Conservation (phyloP, 2,797 vertebrate species). For the Nyctibius grandis region DNA sequence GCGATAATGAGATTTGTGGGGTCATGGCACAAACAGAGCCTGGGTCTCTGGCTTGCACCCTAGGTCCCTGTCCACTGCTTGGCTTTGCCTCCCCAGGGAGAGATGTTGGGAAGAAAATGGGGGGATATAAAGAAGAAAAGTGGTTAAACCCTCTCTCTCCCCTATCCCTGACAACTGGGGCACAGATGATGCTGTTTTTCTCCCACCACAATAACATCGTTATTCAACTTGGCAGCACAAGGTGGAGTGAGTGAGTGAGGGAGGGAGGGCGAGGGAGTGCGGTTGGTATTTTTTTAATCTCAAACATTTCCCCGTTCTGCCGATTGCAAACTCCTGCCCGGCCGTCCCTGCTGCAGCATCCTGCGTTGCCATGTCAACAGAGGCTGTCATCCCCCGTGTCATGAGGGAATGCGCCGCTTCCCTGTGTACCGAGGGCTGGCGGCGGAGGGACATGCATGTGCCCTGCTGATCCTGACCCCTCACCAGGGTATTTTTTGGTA, state of each 20-base stretch:
- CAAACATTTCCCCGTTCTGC: not conserved
- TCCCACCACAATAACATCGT: not conserved
- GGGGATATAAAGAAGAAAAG: not conserved
- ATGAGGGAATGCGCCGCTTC: not conserved
- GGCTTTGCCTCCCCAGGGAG: not conserved
- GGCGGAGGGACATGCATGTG: not conserved
- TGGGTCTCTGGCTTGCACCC: not conserved
- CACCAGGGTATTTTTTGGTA: not conserved
- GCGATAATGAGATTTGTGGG: not conserved
- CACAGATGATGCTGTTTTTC: not conserved
- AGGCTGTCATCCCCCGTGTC: not conserved
- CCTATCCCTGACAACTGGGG: not conserved
- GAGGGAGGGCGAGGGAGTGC: not conserved
- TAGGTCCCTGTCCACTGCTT: rapidly evolving
- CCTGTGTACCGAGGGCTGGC: not conserved
- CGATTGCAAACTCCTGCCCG: not conserved
- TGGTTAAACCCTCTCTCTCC: not conserved
- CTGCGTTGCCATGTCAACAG: slow-evolving; percentile 32
- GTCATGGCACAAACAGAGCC: not conserved
- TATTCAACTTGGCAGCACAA: slow-evolving; percentile 50
- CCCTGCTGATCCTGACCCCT: not conserved
- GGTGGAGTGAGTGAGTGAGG: slow-evolving; percentile 30
- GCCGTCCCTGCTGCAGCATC: not conserved
- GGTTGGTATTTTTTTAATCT: not conserved
- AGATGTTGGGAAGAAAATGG: not conserved